Percentiles rank a stretch among this genome's conserved stretches.
These are phyloP conservation scores for Lycodopsis pacificus DNA, from an alignment of 2,797 vertebrate genomes.

Conservation along the genomic window DNA sequence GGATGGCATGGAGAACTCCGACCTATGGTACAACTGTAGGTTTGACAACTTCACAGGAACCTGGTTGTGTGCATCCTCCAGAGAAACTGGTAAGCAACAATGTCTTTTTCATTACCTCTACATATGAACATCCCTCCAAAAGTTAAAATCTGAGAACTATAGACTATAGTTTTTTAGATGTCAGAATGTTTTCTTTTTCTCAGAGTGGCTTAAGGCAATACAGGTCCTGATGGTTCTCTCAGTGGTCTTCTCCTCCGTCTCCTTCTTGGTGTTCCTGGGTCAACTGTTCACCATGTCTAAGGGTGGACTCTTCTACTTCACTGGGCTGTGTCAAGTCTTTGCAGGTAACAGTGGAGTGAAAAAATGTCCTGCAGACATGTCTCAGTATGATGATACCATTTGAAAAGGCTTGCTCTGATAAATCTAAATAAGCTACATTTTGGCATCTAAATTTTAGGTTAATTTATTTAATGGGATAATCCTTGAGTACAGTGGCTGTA, in stretches of 20 bases:
- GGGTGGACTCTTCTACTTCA: conserved; percentile 92
- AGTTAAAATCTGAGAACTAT: neutral
- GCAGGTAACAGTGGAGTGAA: conserved; percentile 80
- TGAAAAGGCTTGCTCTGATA: neutral
- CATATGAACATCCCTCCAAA: neutral
- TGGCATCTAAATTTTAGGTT: neutral
- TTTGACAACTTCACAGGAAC: conserved; percentile 78
- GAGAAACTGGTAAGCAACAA: conserved; percentile 83
- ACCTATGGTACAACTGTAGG: conserved; percentile 92
- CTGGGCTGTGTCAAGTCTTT: conserved; percentile 91
- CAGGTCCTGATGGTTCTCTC: conserved; percentile 92
- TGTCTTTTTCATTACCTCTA: neutral
- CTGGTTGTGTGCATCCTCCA: conserved; percentile 86
- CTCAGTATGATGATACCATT: neutral
- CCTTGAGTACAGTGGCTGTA: neutral
- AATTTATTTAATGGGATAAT: neutral
- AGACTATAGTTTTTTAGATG: neutral
- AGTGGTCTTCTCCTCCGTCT: conserved; percentile 89
- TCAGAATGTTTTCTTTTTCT: conserved; percentile 2
- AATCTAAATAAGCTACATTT: neutral
- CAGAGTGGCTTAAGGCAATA: conserved; percentile 90
- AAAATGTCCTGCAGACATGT: neutral
- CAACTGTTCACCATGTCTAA: conserved; percentile 92
- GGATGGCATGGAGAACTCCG: conserved; percentile 84
- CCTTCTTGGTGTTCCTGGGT: conserved; percentile 92